Base-by-base conservation (phyloP, 1,140 invertebrate species). In the Hetaerina americana region DNA sequence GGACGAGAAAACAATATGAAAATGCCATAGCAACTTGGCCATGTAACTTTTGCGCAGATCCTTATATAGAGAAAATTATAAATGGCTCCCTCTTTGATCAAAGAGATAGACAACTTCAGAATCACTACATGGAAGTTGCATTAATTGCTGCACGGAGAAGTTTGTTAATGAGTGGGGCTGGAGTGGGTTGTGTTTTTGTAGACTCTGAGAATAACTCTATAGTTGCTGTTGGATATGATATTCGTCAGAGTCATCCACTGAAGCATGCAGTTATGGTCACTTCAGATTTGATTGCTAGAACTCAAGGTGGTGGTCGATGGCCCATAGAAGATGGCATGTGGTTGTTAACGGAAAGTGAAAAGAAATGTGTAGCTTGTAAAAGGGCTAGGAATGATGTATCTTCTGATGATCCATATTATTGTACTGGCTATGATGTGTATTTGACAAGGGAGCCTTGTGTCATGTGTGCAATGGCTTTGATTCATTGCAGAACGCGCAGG, bases 401-500 rank as follows among this genome's bases (percentile, higher is more conserved):
- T 57, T 57, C 40, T 18, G 15, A 18, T 1, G 22, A 1, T 5
- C 22, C 40, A 18, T n/a, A 40, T 31, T 98, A 97, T 80, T 96
- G 94, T 80, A 97, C 94, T 0, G 90, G 90, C 10, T 96, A 93
- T 81, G 91, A 95, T 83, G 79, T 92, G 0, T 97, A 95, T 78
- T 78, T 94, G 15, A 87, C 89, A 0, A 84, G 84, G 71, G 96
- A 98, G 78, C 96, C 96, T 0, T 98, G 96, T 81, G 78, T 92
- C 1, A 94, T 98, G 88, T 97, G 96, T 83, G 85, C 93, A 0
- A 98, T 98, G 96, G 95, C 92, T 0, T 80, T 98, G 67, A 85
- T 97, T 0, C 96, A 98, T 81, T 93, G 93, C 27, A 83, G 96
- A 75, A 88, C 88, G 0, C 87, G 87, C 27, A 84, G 91, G 75